These are phyloP conservation scores for Sandelia bainsii DNA, from an alignment of 2,797 vertebrate species.

Conservation along the genomic window DNA sequence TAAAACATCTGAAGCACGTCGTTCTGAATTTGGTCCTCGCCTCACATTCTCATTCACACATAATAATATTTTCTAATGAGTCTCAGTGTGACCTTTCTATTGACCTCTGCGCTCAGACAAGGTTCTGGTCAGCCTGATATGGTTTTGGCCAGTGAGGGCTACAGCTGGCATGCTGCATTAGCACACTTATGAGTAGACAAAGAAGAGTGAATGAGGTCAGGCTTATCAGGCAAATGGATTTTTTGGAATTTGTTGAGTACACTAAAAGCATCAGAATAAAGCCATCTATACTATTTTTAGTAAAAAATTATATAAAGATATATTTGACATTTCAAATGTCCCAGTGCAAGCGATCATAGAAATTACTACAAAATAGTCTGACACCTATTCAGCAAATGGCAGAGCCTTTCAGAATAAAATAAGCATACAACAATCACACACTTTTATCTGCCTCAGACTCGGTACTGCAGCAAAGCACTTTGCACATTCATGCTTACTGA, in stretches of 20 bases:
- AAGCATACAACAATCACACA: conserved; percentile 26
- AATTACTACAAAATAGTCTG: conserved; percentile 18
- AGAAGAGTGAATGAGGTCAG: conserved; percentile 27
- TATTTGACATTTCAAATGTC: conserved; percentile 51
- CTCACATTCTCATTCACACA: not conserved
- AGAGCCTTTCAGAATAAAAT: conserved; percentile 10
- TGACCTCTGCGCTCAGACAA: conserved; percentile 47
- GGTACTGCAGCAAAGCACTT: conserved; percentile 49
- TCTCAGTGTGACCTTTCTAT: conserved; percentile 29
- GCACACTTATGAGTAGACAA: conserved; percentile 49
- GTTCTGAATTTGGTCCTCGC: not conserved
- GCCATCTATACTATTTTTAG: conserved; percentile 47
- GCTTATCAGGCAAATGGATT: conserved; percentile 38
- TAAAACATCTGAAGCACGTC: not conserved
- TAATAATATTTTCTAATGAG: conserved; percentile 34
- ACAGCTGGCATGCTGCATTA: conserved; percentile 43
- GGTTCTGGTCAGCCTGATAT: conserved; percentile 35
- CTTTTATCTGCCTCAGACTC: conserved; percentile 36
- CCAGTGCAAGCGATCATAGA: conserved; percentile 13
- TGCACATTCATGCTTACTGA: conserved; percentile 36
- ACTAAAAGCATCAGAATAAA: conserved; percentile 41
- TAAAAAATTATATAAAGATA: conserved; percentile 17
- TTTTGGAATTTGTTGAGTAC: conserved; percentile 24
- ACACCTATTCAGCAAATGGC: conserved; percentile 18
- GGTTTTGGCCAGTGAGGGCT: conserved; percentile 17